phyloP scores from a whole-genome alignment of 2,888 invertebrate species.

The Colletes collaris region DNA sequence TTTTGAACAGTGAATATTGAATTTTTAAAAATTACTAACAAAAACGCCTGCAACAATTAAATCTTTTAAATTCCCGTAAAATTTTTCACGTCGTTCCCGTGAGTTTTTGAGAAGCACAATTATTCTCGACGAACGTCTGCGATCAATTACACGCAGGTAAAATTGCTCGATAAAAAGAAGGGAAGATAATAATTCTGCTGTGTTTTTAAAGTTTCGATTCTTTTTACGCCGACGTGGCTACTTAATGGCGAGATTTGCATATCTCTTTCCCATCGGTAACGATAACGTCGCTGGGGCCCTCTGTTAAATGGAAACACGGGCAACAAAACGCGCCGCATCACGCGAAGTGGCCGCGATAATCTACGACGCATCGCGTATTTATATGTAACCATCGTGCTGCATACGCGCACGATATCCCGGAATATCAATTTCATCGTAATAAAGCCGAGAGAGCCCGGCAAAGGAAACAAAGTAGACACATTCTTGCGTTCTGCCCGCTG shows the following conservation, averaged over 20 bases:
- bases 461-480: constrained; percentile 48
- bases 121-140: no score
- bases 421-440: constrained; percentile 53
- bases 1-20: no score
- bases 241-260: constrained; percentile 10
- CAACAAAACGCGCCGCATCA: constrained; percentile 31
- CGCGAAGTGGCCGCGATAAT: constrained; percentile 22
- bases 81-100: no score
- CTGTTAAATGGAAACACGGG: constrained; percentile 15
- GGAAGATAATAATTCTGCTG: no score
- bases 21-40: no score
- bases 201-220: no score
- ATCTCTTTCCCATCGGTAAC: constrained; percentile 1
- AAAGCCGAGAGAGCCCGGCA: constrained; percentile 29
- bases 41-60: no score
- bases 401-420: constrained; percentile 27
- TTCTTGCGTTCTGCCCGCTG: background rate
- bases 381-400: constrained; percentile 14
- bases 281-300: constrained; percentile 4
- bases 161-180: no score
- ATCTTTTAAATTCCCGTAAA: no score
- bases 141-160: no score
- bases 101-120: no score
- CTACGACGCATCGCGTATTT: constrained; percentile 18
- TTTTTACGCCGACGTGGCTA: no score